Base-by-base conservation (phyloP, 1,140 invertebrate species). In the Sminthurides bifidus region DNA sequence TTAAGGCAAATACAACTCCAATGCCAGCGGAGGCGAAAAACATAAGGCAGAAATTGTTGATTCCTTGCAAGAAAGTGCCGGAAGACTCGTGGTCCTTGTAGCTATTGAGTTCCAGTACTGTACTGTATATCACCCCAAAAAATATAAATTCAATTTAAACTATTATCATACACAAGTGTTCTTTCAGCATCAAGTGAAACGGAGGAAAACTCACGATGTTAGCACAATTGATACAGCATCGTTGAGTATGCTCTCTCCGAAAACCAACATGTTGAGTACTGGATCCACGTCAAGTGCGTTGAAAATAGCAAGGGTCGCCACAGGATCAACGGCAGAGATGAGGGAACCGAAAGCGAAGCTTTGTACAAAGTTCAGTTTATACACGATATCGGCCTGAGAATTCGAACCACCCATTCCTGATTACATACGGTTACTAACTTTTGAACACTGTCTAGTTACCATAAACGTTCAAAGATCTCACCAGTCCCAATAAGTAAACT, bases 291-390 rank as follows among this genome's bases (percentile, higher is more conserved):
- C 74, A 12, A 80, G 65, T 30, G 79, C 80, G 66, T 81, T 90
- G 69, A 99, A 99, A 64, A 99, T 98, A 2, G 95, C 94, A 37
- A 99, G 81, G 0, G 92, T 96, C 14, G 94, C 93, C 6, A 98
- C 94, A 3, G 94, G 94, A 76, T 98, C 94, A 15, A 98, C 93
- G 48, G 94, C 94, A n/a, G 92, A 96, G 68, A 98, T 97, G 29
- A 97, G 70, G 2, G 92, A 96, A 3, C 93, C 93, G 77, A 98
- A 98, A 1, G 94, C 92, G 80, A 98, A 96, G 60, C 92, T 96
- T 72, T 98, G 92, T 1, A 93, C 84, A 70, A 97, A 92, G 71
- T 81, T 87, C 27, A 96, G 73, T 67, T 81, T 80, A 71, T 96
- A 98, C 0, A 92, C 92, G 21, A 82, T 68, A 58, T 79, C 73